Base-by-base conservation (phyloP, 2,797 vertebrate species). In the Pogonophryne albipinna region DNA sequence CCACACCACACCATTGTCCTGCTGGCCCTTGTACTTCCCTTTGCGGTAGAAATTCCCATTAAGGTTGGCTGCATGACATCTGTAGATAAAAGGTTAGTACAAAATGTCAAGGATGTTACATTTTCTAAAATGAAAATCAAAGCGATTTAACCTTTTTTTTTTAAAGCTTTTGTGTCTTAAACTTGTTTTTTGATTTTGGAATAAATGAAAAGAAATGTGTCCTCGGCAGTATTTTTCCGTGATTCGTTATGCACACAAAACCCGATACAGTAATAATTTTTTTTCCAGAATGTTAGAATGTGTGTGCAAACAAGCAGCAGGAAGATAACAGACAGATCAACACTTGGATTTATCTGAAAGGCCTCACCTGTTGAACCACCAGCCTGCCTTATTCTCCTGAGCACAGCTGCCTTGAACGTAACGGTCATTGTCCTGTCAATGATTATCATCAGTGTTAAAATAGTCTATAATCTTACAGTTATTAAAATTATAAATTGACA, bases 311-410 rank as follows among this genome's bases (percentile, higher is more conserved):
- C 19, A 47, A 15, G 14, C 50, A 45, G 15, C 34, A 13, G 4
- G 10, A 44, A 52, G 19, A 47, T 14, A n/a, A 34, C 10, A 23
- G 27, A 51, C 2, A 41, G 23, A 49, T 2, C n/a, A 10, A 17
- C 34, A 45, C 38, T 51, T 50, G 27, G 10, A 2, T 46, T 27
- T 44, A 8, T 81, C 49, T 10, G 7, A 58, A 66, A 70, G 41
- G 23, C 46, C 82, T 86, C 91, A 97, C 97, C 97, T 96, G 94
- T 98, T 98, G 76, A 95, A 98, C 97, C 97, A 98, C 97, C 97
- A 98, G 12, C 97, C 97, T 0, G 93, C 94, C 53, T 90, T 88
- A 79, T 95, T 97, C 88, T 97, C 97, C 74, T 87, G 58, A 1
- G 97, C 96, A 75, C 97, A 98, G 92, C 88, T 97, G 82, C 97